phyloP scores from a whole-genome alignment of 2,113 vertebrate species.

The Pontoporia blainvillei region DNA sequence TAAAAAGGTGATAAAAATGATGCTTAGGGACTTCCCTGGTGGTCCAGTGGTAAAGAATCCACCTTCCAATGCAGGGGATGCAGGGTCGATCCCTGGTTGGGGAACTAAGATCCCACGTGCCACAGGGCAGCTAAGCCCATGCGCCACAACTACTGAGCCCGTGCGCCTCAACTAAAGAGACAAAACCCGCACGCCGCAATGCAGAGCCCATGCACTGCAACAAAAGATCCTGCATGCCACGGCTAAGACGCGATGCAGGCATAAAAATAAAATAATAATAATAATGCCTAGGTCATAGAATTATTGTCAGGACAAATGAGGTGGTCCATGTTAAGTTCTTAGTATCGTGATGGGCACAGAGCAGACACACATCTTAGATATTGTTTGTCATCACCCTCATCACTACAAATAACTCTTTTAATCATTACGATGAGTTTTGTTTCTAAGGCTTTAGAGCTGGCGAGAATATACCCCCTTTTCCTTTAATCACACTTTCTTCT shows the following conservation, averaged over 20 bases:
- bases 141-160: no score
- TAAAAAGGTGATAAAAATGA: background rate
- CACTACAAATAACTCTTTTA: background rate
- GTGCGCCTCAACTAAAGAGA: no score
- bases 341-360: background rate
- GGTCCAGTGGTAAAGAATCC: no score
- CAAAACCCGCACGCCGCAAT: no score
- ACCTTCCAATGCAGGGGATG: no score
- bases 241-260: no score
- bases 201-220: no score
- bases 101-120: no score
- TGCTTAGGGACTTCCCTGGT: no score
- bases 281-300: background rate
- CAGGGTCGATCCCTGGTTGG: no score
- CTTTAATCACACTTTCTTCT: background rate
- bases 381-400: rapidly evolving
- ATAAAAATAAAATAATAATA: background rate
- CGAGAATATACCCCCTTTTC: background rate
- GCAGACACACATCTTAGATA: background rate
- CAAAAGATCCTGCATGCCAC: no score
- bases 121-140: no score
- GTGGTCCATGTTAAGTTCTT: background rate
- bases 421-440: background rate
- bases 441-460: background rate
- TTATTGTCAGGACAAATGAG: background rate